Base-by-base conservation (phyloP, 2,797 vertebrate species). In the Amniataba percoides region DNA sequence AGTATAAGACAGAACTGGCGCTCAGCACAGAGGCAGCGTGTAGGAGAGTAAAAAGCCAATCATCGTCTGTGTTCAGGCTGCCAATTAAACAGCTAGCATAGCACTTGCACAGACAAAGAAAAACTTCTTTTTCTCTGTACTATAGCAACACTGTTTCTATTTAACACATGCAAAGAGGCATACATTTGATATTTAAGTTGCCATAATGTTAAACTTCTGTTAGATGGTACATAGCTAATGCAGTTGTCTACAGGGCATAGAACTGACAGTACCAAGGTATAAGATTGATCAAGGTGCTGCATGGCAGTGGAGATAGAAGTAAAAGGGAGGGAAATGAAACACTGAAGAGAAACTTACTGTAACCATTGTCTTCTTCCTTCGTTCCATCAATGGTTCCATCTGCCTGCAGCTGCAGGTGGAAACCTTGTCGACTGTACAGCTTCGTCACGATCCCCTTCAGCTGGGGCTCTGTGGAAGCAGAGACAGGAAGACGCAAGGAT, bases 401-500 rank as follows among this genome's bases (percentile, higher is more conserved):
- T 88, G 98, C 97, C 93, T 99, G 98, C 89, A 99, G 94, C 95
- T 99, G 98, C 95, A 99, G 95, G 95, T 99, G 98, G 95, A 96
- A 99, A 79, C 98, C 98, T 96, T 99, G 98, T 88, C 98, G 97
- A 95, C 97, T 99, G 95, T 99, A 99, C 31, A 99, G 96, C 95
- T 98, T 99, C 64, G 98, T 99, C 91, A 99, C 96, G 81, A 99
- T 99, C 94, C 98, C 98, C 96, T 99, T 99, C 93, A 99, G 97
- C 95, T 99, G 98, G 95, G 98, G 98, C 95, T 99, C 98, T 99
- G 95, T 42, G 78, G 71, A 63, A 4, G 71, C 36, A 56, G 34
- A 79, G 43, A 86, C 11, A 77, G 67, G 36, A 60, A 76, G 49
- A 71, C 9, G 58, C 27, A 40, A 46, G 31, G 31, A 64, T 78